These are phyloP conservation scores for Hyperoplus immaculatus DNA, from an alignment of 2,797 vertebrate species.

Conservation along the genomic window DNA sequence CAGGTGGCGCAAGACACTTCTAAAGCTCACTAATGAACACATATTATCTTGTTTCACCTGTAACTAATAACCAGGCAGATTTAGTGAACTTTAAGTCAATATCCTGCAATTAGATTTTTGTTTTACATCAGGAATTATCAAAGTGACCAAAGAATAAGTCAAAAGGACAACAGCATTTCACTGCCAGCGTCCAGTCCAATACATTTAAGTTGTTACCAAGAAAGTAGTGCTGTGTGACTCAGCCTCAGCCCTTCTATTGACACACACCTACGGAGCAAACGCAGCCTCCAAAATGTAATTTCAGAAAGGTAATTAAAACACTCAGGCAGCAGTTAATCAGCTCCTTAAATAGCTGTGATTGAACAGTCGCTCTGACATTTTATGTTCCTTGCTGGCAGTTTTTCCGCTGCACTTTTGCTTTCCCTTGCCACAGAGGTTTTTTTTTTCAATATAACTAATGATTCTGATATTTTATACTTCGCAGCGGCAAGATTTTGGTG, in stretches of 20 bases:
- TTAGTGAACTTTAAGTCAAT: neutral
- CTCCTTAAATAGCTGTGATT: slow-evolving; percentile 56
- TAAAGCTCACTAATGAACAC: too few relatives aligned
- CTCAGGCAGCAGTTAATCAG: slow-evolving; percentile 33
- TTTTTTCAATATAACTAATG: slow-evolving; percentile 38
- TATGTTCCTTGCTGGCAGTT: slow-evolving; percentile 28
- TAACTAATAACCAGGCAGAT: too few relatives aligned
- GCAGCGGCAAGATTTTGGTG: slow-evolving; percentile 28
- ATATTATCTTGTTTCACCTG: too few relatives aligned
- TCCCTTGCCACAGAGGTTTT: slow-evolving; percentile 9
- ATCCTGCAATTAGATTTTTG: neutral
- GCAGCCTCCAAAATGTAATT: slow-evolving; percentile 12
- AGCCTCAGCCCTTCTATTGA: slow-evolving; percentile 6
- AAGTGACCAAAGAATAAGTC: neutral
- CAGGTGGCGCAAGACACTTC: too few relatives aligned
- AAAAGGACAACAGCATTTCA: neutral
- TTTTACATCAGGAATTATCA: neutral
- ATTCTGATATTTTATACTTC: slow-evolving; percentile 51
- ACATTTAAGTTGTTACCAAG: slow-evolving; percentile 21
- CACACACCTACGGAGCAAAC: slow-evolving; percentile 10
- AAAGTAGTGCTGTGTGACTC: neutral
- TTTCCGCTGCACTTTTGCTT: slow-evolving; percentile 10
- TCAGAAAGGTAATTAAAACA: slow-evolving; percentile 45
- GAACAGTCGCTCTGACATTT: slow-evolving; percentile 51
- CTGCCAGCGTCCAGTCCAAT: neutral